phyloP scores from a whole-genome alignment of 2,888 invertebrate species.

The Palloptera scutellata region DNA sequence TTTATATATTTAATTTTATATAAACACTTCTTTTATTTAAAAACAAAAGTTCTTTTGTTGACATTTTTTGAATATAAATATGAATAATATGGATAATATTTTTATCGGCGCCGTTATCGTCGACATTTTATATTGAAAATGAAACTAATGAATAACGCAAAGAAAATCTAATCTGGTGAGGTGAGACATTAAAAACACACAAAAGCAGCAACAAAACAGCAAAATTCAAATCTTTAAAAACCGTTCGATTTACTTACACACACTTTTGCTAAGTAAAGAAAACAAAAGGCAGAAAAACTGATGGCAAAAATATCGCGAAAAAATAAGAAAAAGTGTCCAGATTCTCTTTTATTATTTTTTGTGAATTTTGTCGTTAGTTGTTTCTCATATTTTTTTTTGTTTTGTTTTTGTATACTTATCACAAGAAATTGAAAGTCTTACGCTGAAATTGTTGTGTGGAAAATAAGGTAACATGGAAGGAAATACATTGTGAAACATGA shows the following conservation, averaged over 20 bases:
- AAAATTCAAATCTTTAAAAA: conserved; percentile 24
- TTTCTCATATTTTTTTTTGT: conserved; percentile 9
- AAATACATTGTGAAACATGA: conserved; percentile 66
- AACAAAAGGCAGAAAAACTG: neutral
- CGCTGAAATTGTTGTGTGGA: conserved; percentile 63
- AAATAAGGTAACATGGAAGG: conserved; percentile 63
- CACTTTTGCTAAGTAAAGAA: too few relatives aligned
- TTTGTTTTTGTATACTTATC: neutral
- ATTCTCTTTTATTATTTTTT: neutral
- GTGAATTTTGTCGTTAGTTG: conserved; percentile 20
- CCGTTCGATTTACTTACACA: conserved; percentile 26
- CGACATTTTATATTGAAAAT: neutral
- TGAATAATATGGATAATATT: conserved; percentile 7
- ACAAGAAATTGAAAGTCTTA: conserved; percentile 20
- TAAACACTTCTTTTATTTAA: conserved; percentile 33
- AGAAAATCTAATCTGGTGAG: conserved; percentile 54
- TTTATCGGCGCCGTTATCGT: neutral
- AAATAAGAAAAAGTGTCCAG: neutral
- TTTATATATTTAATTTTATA: conserved; percentile 42
- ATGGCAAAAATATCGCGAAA: conserved; percentile 18
- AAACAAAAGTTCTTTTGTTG: conserved; percentile 36
- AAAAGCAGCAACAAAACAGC: conserved; percentile 48
- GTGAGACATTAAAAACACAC: conserved; percentile 65
- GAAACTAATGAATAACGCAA: conserved; percentile 11
- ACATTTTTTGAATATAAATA: conserved; percentile 22